Base-by-base conservation (phyloP, 2,888 invertebrate species). In the Cacoxenus indagator region DNA sequence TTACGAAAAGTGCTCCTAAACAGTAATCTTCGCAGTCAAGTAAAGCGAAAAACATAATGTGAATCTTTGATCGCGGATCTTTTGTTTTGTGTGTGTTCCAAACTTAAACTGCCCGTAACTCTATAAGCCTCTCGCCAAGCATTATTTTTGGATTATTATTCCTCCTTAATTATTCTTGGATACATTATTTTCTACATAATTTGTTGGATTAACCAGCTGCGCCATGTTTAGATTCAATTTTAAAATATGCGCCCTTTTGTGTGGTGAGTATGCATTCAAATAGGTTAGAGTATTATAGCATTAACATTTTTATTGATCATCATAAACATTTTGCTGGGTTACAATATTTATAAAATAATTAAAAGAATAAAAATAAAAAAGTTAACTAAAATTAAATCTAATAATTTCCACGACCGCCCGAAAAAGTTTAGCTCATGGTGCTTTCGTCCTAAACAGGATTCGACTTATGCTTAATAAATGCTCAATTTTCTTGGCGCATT, bases 221-320 rank as follows among this genome's bases (percentile, higher is more conserved):
- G 76, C 68, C 74, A 85, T 85, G 84, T 73, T 73, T 72, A 73
- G 75, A 66, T 70, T 72, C 72, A 75, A 74, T 68, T 71, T 73
- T 70, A 75, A 75, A 65, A 68, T 77, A 64, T 75, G 76, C 80
- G 82, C 78, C 51, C 64, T 78, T 26, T 57, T 86, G 1, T 70
- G 85, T 77, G 84, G 84, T 85, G 67, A 85, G 84, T 85, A 37
- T 37, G 14, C 5, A 37, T 37, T 37, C n/a, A n/a, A n/a, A n/a
- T n/a, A n/a, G n/a, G n/a, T n/a, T n/a, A n/a, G n/a, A n/a, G n/a
- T n/a, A n/a, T n/a, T n/a, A n/a, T n/a, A n/a, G n/a, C n/a, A n/a
- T n/a, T n/a, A n/a, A n/a, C n/a, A n/a, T n/a, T n/a, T n/a, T n/a
- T n/a, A n/a, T n/a, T n/a, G n/a, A n/a, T n/a, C n/a, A n/a, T n/a